Evolutionary conservation across 1,140 invertebrate species (phyloP), one percentile per base, ranked within the genome.

Genomic region (Belonocnema kinseyi): DNA sequence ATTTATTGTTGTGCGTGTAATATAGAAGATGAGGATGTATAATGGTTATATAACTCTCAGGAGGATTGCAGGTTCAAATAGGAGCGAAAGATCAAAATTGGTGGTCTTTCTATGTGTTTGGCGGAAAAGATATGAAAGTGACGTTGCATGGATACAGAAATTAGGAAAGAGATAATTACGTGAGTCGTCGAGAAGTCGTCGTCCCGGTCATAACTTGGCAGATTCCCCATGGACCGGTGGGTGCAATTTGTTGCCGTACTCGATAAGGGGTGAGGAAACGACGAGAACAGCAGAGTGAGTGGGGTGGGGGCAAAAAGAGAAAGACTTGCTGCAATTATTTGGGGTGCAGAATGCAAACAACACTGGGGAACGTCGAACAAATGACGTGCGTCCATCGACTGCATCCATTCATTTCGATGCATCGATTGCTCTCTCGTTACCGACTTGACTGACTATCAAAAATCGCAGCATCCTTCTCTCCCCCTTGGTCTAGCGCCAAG

Each of bases 171-270:
- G 88, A 87, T 90, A 90, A 90, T 90, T 88, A 88, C 83, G 81
- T 77, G 80, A 88, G 85, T 87, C 87, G 87, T 87, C 84, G 83
- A 85, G 85, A 90, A 89, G 86, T 88, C 85, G 85, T 84, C 82
- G 85, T 83, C 75, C 79, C 83, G 19, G 87, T 88, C 88, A 88
- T 89, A 89, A 87, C 86, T 87, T 88, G 77, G 87, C 66, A 50
- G 73, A 87, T 86, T 85, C 88, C 89, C 88, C 53, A 58, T 84
- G 83, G 85, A 73, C 61, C 50, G 52, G 50, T 74, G 80, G 76
- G 78, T 83, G 88, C 88, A 88, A 90, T 89, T 89, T 89, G 87
- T 89, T 86, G 84, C 26, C 61, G 14, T 40, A 40, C 61, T 78
- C 70, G 76, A 75, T 73, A 74, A 74, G 61, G 70, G 74, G 58